Percentiles rank a stretch among this genome's conserved stretches.
These are phyloP conservation scores for Dasyurus viverrinus DNA, from an alignment of 2,113 vertebrate genomes.

Conservation along the genomic window DNA sequence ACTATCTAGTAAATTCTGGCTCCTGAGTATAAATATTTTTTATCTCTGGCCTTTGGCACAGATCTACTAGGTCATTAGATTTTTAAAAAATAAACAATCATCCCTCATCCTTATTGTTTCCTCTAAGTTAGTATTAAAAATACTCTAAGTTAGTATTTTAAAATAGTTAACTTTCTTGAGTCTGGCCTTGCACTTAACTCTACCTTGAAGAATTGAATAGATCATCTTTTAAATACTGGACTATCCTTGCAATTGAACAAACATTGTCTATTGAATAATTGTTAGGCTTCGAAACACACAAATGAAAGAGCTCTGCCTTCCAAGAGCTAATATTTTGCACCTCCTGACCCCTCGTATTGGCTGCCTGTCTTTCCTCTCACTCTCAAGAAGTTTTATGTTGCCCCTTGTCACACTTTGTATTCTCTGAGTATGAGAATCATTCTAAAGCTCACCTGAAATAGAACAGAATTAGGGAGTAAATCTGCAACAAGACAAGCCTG, in stretches of 20 bases:
- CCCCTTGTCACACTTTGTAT: not conserved
- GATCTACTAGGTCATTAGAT: not conserved
- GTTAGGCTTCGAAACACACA: not conserved
- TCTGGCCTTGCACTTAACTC: not conserved
- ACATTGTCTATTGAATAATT: not conserved
- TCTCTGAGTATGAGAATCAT: not conserved
- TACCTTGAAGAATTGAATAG: not conserved
- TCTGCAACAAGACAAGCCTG: not conserved
- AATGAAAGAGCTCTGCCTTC: not conserved
- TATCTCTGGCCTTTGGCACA: not conserved
- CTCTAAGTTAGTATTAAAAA: not conserved
- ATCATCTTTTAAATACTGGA: not conserved
- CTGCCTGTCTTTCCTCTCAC: not conserved
- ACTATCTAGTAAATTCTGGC: not conserved
- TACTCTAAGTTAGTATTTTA: not conserved
- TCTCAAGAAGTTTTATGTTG: not conserved
- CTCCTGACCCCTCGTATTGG: no score
- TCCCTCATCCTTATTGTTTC: not conserved
- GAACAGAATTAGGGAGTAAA: not conserved
- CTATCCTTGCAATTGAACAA: not conserved
- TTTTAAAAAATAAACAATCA: not conserved
- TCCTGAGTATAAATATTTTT: not conserved
- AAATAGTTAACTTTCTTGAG: not conserved
- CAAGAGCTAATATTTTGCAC: not conserved
- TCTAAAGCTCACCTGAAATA: not conserved